These are phyloP conservation scores for Scylla paramamosain DNA, from an alignment of 1,140 invertebrate species.

Conservation along the genomic window DNA sequence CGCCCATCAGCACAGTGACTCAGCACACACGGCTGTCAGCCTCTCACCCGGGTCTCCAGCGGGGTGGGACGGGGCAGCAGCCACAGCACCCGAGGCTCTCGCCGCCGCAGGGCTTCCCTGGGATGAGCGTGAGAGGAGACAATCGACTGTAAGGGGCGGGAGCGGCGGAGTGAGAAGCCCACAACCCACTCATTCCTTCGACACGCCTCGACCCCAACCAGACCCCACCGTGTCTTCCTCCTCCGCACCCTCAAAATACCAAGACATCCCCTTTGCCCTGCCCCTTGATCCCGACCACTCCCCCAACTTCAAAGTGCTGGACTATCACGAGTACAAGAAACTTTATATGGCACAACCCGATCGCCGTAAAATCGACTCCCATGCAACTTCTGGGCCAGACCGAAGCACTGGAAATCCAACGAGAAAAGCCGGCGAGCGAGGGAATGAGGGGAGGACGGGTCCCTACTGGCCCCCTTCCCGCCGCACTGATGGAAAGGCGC, in stretches of 20 bases:
- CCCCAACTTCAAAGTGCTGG: not conserved
- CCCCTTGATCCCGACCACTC: not conserved
- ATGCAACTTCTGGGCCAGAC: slow-evolving; percentile 7
- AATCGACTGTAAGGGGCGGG: not conserved
- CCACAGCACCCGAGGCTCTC: not conserved
- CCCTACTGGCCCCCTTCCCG: not conserved
- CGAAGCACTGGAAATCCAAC: slow-evolving; percentile 23
- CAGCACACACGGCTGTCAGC: slow-evolving; percentile 53
- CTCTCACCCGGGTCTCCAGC: not conserved
- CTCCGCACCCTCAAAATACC: not conserved
- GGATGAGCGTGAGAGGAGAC: slow-evolving; percentile 29
- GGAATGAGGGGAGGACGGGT: not conserved
- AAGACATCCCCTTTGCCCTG: not conserved
- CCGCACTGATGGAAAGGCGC: not conserved
- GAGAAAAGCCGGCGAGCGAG: slow-evolving; percentile 2
- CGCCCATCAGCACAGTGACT: slow-evolving; percentile 54
- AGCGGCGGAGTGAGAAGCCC: not conserved
- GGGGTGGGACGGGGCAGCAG: not conserved
- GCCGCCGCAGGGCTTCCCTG: slow-evolving; percentile 1
- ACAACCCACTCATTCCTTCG: not conserved
- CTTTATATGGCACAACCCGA: not conserved
- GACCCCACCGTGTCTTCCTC: not conserved
- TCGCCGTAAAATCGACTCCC: slow-evolving; percentile 23
- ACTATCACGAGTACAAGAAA: slow-evolving; percentile 31
- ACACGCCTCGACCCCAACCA: not conserved